phyloP scores from a whole-genome alignment of 2,797 vertebrate genomes.

The Thunnus albacares region DNA sequence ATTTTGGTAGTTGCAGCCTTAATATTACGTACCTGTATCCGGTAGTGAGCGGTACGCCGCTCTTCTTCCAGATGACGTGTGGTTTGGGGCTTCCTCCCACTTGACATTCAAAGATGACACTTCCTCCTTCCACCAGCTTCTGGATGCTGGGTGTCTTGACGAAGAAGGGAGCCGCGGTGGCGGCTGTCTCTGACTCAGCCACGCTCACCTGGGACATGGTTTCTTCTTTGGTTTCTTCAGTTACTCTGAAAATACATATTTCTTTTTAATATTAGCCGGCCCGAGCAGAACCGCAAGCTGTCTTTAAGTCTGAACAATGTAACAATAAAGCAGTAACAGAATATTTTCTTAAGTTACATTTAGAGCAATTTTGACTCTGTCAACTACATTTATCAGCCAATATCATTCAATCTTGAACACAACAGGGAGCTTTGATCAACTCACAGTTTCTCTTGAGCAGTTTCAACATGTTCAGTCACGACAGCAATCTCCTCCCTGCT shows the following conservation, averaged over 20 bases:
- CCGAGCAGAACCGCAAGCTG: constrained; percentile 68
- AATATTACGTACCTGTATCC: constrained; percentile 90
- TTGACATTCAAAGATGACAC: constrained; percentile 93
- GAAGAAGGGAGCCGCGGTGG: constrained; percentile 83
- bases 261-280: neutral
- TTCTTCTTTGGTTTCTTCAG: constrained; percentile 87
- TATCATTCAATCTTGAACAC: neutral
- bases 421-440: constrained; percentile 11
- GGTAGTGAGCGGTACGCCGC: constrained; percentile 91
- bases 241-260: constrained; percentile 71
- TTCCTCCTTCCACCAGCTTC: constrained; percentile 94
- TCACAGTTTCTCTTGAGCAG: constrained; percentile 89
- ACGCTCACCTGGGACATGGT: constrained; percentile 85
- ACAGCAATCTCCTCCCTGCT: constrained; percentile 88
- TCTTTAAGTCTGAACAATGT: constrained; percentile 83
- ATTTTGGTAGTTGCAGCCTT: too few relatives aligned
- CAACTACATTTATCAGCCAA: neutral
- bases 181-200: constrained; percentile 87
- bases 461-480: constrained; percentile 75
- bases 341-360: neutral
- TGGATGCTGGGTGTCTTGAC: constrained; percentile 89
- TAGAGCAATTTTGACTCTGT: neutral
- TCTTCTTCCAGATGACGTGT: constrained; percentile 96
- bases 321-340: constrained; percentile 77
- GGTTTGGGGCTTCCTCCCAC: constrained; percentile 93